Conservation (phyloP, 1,140 invertebrate species). For the Neodiprion fabricii region DNA sequence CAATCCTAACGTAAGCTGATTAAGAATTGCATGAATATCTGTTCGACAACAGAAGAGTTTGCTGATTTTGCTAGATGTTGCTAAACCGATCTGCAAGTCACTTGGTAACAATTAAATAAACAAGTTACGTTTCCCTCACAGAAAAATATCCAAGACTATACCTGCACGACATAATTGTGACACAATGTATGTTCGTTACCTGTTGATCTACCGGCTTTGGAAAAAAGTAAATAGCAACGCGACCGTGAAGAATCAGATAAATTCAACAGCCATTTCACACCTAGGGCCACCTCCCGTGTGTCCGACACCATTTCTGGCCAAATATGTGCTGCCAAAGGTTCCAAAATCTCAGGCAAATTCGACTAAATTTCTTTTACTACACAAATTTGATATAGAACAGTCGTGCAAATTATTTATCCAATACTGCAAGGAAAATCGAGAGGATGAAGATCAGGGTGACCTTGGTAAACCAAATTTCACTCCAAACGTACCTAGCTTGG, state of each 20-base stretch:
- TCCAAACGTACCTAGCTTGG: not conserved
- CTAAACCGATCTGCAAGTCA: no score
- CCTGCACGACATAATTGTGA: constrained; percentile 43
- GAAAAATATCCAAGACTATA: constrained; percentile 51
- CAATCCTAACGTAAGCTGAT: constrained; percentile 53
- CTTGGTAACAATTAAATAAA: no score
- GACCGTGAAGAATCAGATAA: constrained; percentile 46
- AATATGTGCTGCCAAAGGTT: constrained; percentile 51
- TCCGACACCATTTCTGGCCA: constrained; percentile 37
- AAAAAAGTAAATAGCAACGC: constrained; percentile 49
- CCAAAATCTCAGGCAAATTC: constrained; percentile 45
- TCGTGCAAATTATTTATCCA: constrained; percentile 51
- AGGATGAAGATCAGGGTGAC: constrained; percentile 36
- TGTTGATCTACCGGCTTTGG: constrained; percentile 55
- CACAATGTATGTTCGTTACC: constrained; percentile 52
- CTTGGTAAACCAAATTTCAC: constrained; percentile 19
- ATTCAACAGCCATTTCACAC: constrained; percentile 41
- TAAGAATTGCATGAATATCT: not conserved
- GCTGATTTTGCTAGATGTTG: no score
- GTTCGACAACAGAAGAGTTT: no score
- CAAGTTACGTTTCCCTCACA: constrained; percentile 28
- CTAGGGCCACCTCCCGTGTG: constrained; percentile 39
- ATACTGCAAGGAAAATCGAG: constrained; percentile 34
- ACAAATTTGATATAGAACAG: constrained; percentile 50
- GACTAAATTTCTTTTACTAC: constrained; percentile 47